phyloP scores from a whole-genome alignment of 2,888 invertebrate species.

The Sarcophaga rosellei region DNA sequence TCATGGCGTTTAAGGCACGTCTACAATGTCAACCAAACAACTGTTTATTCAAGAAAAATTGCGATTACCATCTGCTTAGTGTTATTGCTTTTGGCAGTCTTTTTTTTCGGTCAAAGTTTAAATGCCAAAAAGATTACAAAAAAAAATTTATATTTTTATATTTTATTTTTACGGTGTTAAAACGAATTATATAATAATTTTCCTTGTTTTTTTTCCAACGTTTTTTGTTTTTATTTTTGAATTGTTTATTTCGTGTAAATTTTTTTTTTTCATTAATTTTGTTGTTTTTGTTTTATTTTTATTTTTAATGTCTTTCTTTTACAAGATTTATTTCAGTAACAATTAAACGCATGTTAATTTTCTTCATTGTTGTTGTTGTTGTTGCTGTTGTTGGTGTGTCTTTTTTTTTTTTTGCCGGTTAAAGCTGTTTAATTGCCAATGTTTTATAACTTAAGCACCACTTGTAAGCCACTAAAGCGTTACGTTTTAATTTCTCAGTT shows the following conservation, averaged over 20 bases:
- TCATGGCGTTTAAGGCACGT: background rate
- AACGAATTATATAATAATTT: conserved; percentile 24
- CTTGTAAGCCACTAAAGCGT: conserved; percentile 21
- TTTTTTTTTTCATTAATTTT: conserved; percentile 6
- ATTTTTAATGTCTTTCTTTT: background rate
- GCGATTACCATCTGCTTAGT: background rate
- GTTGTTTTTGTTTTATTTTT: background rate
- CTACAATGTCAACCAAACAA: conserved; percentile 15
- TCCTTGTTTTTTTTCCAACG: background rate
- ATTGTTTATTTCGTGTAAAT: too few relatives aligned
- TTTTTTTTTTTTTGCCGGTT: background rate
- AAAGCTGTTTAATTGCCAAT: conserved; percentile 8
- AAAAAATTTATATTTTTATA: background rate
- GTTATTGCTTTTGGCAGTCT: background rate
- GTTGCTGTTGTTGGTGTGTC: too few relatives aligned
- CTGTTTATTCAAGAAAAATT: background rate
- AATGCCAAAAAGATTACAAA: conserved; percentile 39
- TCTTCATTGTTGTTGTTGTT: background rate
- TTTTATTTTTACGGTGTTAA: background rate
- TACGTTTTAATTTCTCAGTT: background rate
- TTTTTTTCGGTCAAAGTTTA: conserved; percentile 17
- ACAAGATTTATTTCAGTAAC: conserved; percentile 1
- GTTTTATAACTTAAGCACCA: conserved; percentile 18
- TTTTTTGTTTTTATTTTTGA: too few relatives aligned
- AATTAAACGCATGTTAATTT: conserved; percentile 41